Evolutionary conservation across 2,888 invertebrate genomes (phyloP).

Genomic region (Slavum lentiscoides): DNA sequence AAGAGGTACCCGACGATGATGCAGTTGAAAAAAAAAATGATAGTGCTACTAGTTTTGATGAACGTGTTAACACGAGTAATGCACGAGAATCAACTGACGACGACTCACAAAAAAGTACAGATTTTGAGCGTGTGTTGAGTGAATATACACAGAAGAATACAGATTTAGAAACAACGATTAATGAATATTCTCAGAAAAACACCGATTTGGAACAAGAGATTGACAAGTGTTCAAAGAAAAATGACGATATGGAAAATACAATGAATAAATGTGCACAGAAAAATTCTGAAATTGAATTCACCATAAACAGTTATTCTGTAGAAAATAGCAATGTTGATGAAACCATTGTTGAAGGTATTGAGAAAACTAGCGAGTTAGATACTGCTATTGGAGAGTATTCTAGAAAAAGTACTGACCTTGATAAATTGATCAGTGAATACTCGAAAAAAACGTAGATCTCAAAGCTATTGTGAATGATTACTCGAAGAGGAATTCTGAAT

Average conservation of each 20-base stretch:
- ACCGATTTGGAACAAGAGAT: slow-evolving; percentile 29
- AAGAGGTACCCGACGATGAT: neutral
- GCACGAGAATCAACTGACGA: slow-evolving; percentile 31
- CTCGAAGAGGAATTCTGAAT: slow-evolving; percentile 26
- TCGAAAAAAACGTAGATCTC: slow-evolving; percentile 21
- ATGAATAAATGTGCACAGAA: slow-evolving; percentile 43
- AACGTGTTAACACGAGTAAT: neutral
- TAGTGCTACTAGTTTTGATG: neutral
- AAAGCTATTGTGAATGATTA: slow-evolving; percentile 19
- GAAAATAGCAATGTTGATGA: neutral
- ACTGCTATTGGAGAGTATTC: neutral
- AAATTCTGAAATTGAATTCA: slow-evolving; percentile 36
- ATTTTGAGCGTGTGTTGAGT: slow-evolving; percentile 30
- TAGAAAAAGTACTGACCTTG: neutral
- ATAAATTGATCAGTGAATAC: neutral
- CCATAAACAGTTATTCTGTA: slow-evolving; percentile 4
- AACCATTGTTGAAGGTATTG: neutral
- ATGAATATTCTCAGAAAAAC: slow-evolving; percentile 27
- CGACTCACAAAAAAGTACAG: slow-evolving; percentile 40
- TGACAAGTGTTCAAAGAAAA: slow-evolving; percentile 27
- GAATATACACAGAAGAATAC: slow-evolving; percentile 38
- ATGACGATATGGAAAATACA: slow-evolving; percentile 37
- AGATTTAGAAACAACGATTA: slow-evolving; percentile 33
- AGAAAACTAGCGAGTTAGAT: neutral
- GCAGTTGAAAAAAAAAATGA: neutral